These are phyloP conservation scores for Anas capensis DNA, from an alignment of 2,797 vertebrate species.

Conservation along the genomic window DNA sequence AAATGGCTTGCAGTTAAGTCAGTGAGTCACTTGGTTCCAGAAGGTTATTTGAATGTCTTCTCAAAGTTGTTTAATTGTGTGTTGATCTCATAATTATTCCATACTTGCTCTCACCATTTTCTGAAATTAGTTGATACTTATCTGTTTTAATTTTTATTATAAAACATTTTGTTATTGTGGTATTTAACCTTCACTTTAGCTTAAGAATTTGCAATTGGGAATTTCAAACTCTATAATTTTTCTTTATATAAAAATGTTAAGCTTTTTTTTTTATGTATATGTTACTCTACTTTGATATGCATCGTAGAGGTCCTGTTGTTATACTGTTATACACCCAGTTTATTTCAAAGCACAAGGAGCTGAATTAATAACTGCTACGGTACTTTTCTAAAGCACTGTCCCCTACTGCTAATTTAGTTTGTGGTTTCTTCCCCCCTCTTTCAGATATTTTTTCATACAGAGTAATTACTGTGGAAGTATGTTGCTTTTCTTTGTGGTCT, in stretches of 20 bases:
- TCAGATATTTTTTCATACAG: neutral
- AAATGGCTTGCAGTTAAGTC: neutral
- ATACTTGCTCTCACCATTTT: neutral
- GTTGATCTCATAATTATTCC: conserved; percentile 13
- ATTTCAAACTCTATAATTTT: neutral
- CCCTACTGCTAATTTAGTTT: neutral
- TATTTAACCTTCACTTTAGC: neutral
- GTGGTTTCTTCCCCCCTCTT: neutral
- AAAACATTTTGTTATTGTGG: neutral
- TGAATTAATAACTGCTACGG: conserved; percentile 6
- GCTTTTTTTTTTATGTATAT: neutral
- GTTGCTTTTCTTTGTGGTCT: neutral
- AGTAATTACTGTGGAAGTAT: neutral
- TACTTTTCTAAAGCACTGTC: neutral
- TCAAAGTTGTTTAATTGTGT: conserved; percentile 1
- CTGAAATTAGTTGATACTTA: neutral
- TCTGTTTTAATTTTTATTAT: neutral
- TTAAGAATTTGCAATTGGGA: neutral
- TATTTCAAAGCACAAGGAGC: neutral
- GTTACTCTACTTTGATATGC: neutral
- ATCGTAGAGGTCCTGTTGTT: neutral
- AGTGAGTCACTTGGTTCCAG: neutral
- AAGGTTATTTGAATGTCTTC: neutral
- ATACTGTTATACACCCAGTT: neutral
- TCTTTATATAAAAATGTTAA: neutral